Conservation (phyloP, 2,113 vertebrate genomes). For the Capra hircus region DNA sequence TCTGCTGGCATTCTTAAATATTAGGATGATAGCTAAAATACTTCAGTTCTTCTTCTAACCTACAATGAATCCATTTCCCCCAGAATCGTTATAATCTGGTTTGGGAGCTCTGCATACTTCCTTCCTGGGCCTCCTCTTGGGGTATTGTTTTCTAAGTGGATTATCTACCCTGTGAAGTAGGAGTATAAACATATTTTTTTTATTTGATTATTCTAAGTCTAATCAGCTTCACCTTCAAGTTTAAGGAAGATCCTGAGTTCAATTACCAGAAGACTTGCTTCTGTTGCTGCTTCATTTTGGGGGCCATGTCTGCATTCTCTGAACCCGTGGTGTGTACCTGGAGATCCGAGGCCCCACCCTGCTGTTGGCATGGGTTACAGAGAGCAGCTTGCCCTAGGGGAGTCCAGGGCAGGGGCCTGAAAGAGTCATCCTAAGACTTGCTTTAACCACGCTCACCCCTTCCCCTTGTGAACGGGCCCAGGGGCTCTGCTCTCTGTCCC, state of each 20-base stretch:
- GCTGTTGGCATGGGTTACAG: background rate
- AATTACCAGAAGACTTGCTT: background rate
- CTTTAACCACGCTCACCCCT: background rate
- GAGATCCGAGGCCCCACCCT: too few species aligned
- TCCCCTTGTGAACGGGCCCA: background rate
- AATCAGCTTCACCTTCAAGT: slow-evolving; percentile 60
- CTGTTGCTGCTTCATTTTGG: background rate
- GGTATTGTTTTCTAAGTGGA: slow-evolving; percentile 43
- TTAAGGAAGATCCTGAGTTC: slow-evolving; percentile 34
- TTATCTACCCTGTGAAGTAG: slow-evolving; percentile 43
- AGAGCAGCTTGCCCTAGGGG: background rate
- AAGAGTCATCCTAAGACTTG: background rate
- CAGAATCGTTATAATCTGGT: background rate
- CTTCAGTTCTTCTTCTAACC: background rate
- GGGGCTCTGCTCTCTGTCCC: background rate
- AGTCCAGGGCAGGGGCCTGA: background rate
- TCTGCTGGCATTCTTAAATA: background rate
- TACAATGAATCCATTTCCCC: background rate
- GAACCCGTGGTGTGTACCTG: background rate
- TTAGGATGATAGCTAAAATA: background rate
- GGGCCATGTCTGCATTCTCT: background rate
- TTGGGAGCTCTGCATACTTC: slow-evolving; percentile 22
- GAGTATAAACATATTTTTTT: slow-evolving; percentile 45
- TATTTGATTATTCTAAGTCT: slow-evolving; percentile 46
- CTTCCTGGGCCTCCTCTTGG: background rate